Base-by-base conservation (phyloP, 2,797 vertebrate genomes). In the Micromesistius poutassou region DNA sequence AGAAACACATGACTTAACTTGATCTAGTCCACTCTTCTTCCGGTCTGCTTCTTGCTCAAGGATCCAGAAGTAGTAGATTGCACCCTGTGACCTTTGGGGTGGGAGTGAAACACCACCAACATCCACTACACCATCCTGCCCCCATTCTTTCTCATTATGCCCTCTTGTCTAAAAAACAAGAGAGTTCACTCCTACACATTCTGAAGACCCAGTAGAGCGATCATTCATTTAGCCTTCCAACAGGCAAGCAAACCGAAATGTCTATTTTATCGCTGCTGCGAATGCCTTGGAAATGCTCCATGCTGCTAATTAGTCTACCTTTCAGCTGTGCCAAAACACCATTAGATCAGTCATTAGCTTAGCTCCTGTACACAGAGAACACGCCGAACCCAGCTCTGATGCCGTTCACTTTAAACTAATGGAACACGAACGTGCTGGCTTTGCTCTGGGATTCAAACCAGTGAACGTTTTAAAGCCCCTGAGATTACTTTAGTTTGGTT, bases 321-420 rank as follows among this genome's bases (percentile, higher is more conserved):
- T 50, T 55, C 28, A 55, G 31, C 62, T 16, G 9, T 4, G 14
- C 66, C 31, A 68, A 46, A 77, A 66, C 46, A 66, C 22, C 42
- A 50, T 76, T 73, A 79, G 72, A 71, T 50, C 76, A 79, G 35
- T 79, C 72, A 83, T 84, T 79, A 80, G 75, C 75, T 73, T 42
- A 70, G 36, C 35, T 76, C 80, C 38, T 72, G 76, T 78, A 70
- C 82, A 80, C 76, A 71, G n/a, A 71, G 46, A 74, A 77, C n/a
- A 33, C 30, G 16, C 22, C 33, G 50, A 72, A 73, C 36, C 66
- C n/a, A 72, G 12, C 30, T 72, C 77, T 81, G 83, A 66, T 12
- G 62, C 62, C 62, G 10, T 28, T 28, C 25, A 66, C 62, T 66
- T 66, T 28, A 28, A 28, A 25, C 62, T 28, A 66, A 66, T 66